These are phyloP conservation scores for Macaria liturata DNA, from an alignment of 2,888 invertebrate species.

Conservation along the genomic window DNA sequence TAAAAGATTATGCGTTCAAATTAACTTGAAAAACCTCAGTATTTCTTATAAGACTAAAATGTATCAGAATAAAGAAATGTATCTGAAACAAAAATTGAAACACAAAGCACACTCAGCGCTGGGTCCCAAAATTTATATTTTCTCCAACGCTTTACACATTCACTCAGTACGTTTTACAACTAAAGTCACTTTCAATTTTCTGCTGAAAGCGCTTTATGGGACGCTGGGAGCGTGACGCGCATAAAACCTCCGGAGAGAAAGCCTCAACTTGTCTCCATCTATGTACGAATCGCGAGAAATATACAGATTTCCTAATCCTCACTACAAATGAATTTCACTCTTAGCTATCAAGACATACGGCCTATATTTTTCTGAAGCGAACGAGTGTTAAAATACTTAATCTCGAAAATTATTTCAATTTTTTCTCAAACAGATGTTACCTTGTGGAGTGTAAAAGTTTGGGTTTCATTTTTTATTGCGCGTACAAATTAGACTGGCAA, in stretches of 20 bases:
- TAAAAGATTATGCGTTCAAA: no score
- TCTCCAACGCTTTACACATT: slow-evolving; percentile 53
- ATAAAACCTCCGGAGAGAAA: slow-evolving; percentile 59
- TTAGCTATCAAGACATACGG: slow-evolving; percentile 33
- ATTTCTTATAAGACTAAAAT: no score
- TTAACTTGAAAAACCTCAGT: no score
- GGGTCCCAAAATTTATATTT: slow-evolving; percentile 65
- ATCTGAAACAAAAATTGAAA: slow-evolving; percentile 9
- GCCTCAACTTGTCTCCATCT: slow-evolving; percentile 63
- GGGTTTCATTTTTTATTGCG: slow-evolving; percentile 53
- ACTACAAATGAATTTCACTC: slow-evolving; percentile 37
- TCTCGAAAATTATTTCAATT: slow-evolving; percentile 50
- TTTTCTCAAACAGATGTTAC: slow-evolving; percentile 60
- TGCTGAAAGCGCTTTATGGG: slow-evolving; percentile 73
- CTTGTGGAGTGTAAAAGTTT: slow-evolving; percentile 55
- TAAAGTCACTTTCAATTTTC: slow-evolving; percentile 80
- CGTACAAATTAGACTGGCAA: slow-evolving; percentile 42
- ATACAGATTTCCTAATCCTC: slow-evolving; percentile 45
- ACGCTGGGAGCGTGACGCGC: slow-evolving; percentile 68
- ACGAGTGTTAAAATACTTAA: slow-evolving; percentile 46
- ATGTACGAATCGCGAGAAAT: slow-evolving; percentile 50
- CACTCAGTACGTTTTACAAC: slow-evolving; percentile 70
- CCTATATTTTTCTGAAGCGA: slow-evolving; percentile 21
- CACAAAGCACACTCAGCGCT: slow-evolving; percentile 49
- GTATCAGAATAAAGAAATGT: not conserved